Evolutionary conservation across 2,797 vertebrate species (phyloP), one percentile per base, ranked within the genome.

Genomic region (Phoebastria nigripes): DNA sequence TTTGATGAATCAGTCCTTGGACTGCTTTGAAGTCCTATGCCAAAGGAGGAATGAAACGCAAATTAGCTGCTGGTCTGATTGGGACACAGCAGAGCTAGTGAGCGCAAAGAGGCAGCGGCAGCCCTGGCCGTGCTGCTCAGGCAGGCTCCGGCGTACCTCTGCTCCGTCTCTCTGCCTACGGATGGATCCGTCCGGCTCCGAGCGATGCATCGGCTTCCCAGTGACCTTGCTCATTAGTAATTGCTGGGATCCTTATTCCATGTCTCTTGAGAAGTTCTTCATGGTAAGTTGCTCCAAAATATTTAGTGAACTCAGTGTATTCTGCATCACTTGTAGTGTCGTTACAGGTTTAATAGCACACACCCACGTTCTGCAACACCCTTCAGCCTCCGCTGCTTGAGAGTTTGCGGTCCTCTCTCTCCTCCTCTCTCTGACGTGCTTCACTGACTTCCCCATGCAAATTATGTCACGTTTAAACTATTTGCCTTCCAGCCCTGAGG

Each of bases 401-500:
- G 89, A 66, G 82, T 47, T 62, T 0, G 1, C 90, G 39, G 91
- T 87, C 84, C 72, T 69, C 59, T 67, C 65, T 63, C 78, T 55
- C 66, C 77, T 82, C 63, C 65, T 72, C 41, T 80, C 76, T 82
- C 86, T 59, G 86, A 91, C 8, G 8, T 31, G 90, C 90, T 97
- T 94, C 94, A 92, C 94, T 69, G 76, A 69, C 83, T 89, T 84
- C 82, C 90, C 80, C 20, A 0, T 93, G 87, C 95, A 78, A 90
- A 83, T 81, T 82, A 93, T 76, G 82, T 95, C 94, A 95, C 21
- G 2, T 95, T 93, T 84, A 78, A 96, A 93, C 93, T 96, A 94
- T 96, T 94, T 96, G 96, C 96, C 96, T 97, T 96, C 93, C 91
- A 94, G 94, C 93, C 77, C 18, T 16, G 91, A 94, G 88, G 71